These are phyloP conservation scores for Lamellibrachia satsuma DNA, from an alignment of 2,888 invertebrate genomes.

Conservation along the genomic window DNA sequence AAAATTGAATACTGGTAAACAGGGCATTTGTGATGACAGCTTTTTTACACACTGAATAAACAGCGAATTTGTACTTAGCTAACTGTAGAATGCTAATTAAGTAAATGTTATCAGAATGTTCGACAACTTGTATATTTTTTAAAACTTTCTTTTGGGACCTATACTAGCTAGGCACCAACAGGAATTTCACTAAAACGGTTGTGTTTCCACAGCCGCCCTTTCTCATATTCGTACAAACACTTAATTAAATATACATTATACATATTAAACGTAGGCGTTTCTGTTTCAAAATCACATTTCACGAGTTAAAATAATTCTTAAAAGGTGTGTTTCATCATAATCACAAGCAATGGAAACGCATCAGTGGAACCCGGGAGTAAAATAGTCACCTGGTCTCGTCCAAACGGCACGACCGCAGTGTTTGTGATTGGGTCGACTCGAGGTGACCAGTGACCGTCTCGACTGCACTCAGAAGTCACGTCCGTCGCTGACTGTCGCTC, in stretches of 20 bases:
- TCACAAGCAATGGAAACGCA: not conserved
- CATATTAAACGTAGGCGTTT: no score
- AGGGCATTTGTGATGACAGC: no score
- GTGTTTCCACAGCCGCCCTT: not conserved
- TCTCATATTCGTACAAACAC: not conserved
- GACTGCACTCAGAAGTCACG: not conserved
- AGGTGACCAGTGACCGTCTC: not conserved
- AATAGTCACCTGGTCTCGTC: not conserved
- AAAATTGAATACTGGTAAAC: no score
- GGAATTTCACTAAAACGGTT: not conserved
- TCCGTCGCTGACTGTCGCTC: not conserved
- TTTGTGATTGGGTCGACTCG: not conserved
- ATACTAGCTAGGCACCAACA: not conserved
- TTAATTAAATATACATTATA: no score
- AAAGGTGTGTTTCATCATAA: not conserved
- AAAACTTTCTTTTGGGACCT: not conserved
- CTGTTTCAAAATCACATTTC: no score
- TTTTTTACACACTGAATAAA: no score
- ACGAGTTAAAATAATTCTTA: not conserved
- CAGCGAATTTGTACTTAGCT: no score
- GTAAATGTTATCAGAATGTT: not conserved
- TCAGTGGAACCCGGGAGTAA: not conserved
- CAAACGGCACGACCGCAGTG: not conserved
- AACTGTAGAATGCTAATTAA: not conserved
- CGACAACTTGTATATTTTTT: not conserved